phyloP scores from a whole-genome alignment of 2,113 vertebrate species.

The Oostethus manadensis region DNA sequence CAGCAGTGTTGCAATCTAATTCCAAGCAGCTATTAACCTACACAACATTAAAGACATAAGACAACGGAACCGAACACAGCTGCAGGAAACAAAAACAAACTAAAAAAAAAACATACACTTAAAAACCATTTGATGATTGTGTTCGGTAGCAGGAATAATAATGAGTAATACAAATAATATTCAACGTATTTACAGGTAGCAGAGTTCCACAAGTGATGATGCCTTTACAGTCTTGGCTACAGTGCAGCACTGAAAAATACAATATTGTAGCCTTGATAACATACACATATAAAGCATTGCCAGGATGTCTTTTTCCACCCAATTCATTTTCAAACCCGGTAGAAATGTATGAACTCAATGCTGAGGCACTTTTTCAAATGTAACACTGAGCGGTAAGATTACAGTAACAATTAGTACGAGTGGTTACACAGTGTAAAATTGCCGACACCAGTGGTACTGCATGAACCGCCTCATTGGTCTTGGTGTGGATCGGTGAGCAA shows the following conservation, averaged over 20 bases:
- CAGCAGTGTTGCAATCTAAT: neutral
- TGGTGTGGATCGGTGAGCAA: neutral
- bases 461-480: slow-evolving; percentile 7
- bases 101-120: neutral
- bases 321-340: neutral
- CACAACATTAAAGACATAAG: neutral
- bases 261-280: neutral
- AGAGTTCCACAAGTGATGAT: neutral
- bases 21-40: neutral
- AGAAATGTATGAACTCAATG: neutral
- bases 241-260: neutral
- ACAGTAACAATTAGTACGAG: slow-evolving; percentile 10
- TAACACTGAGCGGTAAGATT: neutral
- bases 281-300: no score
- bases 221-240: neutral
- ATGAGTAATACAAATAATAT: neutral
- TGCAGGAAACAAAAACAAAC: no score
- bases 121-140: neutral
- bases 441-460: slow-evolving; percentile 7
- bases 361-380: neutral
- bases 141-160: neutral
- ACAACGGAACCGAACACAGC: no score
- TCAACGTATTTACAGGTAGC: neutral
- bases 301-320: no score
- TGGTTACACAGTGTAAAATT: slow-evolving; percentile 8